Evolutionary conservation across 2,797 vertebrate species (phyloP), one percentile per base, ranked within the genome.

Genomic region (Gallinago stenura): DNA sequence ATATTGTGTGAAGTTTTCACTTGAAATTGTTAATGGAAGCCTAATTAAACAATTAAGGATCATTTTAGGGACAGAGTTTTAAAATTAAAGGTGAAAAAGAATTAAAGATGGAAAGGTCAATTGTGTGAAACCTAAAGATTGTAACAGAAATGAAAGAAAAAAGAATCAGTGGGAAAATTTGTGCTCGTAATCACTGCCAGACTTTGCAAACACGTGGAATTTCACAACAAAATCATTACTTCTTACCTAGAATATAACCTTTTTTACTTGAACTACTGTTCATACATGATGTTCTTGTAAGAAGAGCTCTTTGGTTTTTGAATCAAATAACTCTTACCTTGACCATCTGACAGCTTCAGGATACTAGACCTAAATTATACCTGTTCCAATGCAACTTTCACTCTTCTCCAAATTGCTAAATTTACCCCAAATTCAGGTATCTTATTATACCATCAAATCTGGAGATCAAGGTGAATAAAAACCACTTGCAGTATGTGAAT

Each of bases 401-500:
- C 64, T 45, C 20, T 77, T 53, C 48, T 93, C 64, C 45, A 92
- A 6, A 15, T 68, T 80, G 13, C 15, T 62, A 54, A 79, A 86
- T 79, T 73, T 39, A 37, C 28, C 31, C 30, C 2, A 0, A 82
- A 82, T 89, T 70, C 43, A 66, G 22, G 4, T 60, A 46, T 70
- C 62, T 35, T 62, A 58, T 62, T 79, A 79, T 79, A 26, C 11
- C 50, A 76, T 37, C 61, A 76, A 43, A 64, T 65, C 69, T 82
- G 73, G 62, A 93, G 45, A 87, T 60, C 62, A 77, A 83, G 73
- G 46, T 53, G 51, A 76, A 84, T 66, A 76, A 94, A 76, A 95
- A 7, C 6, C 25, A 35, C 26, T 86, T 81, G 43, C 14, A 58
- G 5, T 39, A 28, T 15, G 15, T 48, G 73, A 88, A 56, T 15